These are phyloP conservation scores for Athetis lepigone DNA, from an alignment of 2,888 invertebrate species.

Conservation along the genomic window DNA sequence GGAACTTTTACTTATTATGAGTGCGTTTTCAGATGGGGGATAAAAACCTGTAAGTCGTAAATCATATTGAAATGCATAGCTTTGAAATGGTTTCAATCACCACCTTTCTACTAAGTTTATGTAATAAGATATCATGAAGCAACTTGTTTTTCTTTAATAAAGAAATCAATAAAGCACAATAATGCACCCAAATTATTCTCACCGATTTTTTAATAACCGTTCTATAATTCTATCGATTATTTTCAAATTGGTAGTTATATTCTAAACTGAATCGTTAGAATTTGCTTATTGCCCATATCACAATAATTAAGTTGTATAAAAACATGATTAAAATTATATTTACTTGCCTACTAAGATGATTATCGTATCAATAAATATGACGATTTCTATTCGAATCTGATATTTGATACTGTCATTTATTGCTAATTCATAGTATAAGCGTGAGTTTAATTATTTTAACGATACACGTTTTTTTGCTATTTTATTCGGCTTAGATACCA, in stretches of 20 bases:
- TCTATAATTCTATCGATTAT: background rate
- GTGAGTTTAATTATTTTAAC: constrained; percentile 50
- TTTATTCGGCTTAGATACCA: background rate
- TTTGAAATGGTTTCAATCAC: no score
- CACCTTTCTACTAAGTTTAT: background rate
- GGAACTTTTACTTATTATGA: no score
- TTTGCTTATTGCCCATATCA: constrained; percentile 20
- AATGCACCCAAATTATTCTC: background rate
- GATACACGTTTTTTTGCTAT: constrained; percentile 19
- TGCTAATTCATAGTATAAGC: constrained; percentile 47
- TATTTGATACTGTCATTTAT: constrained; percentile 49
- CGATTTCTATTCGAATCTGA: constrained; percentile 51
- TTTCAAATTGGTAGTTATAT: background rate
- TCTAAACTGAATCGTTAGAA: constrained; percentile 25
- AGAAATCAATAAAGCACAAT: background rate
- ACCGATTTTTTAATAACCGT: background rate
- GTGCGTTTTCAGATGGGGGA: no score
- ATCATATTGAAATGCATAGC: no score
- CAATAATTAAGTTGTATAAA: constrained; percentile 49
- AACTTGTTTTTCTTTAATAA: background rate
- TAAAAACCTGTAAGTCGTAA: no score
- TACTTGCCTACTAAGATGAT: constrained; percentile 11
- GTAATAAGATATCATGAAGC: background rate
- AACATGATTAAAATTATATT: constrained; percentile 35
- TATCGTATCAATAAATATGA: constrained; percentile 40